phyloP scores from a whole-genome alignment of 2,113 vertebrate genomes.

The Spea bombifrons region DNA sequence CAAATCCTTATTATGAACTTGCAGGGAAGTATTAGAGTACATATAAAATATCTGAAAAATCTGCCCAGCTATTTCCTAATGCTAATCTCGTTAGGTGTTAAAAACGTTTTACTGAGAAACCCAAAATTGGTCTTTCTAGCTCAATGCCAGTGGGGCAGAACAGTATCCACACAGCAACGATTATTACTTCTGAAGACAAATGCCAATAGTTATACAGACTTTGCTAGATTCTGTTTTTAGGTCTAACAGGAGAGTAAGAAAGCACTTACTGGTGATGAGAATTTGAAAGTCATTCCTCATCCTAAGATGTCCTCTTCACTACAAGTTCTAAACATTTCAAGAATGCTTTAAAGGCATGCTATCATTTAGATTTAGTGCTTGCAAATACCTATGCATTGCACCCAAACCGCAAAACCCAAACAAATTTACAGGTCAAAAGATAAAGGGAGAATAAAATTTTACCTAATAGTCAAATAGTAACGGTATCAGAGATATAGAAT shows the following conservation, averaged over 20 bases:
- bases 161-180: constrained; percentile 9
- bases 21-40: background rate
- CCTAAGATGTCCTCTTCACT: background rate
- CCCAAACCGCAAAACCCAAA: too few species aligned
- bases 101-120: constrained; percentile 26
- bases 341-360: too few species aligned
- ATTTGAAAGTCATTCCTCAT: background rate
- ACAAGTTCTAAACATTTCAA: too few species aligned
- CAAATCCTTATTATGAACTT: too few species aligned
- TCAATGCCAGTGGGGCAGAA: constrained; percentile 8
- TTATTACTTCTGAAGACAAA: constrained; percentile 27
- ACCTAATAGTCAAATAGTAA: too few species aligned
- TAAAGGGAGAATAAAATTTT: too few species aligned
- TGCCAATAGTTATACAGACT: background rate
- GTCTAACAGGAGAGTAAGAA: background rate
- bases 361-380: too few species aligned
- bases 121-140: constrained; percentile 13
- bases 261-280: background rate
- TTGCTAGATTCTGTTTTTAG: background rate
- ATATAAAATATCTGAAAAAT: background rate
- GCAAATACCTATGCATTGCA: too few species aligned
- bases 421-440: too few species aligned
- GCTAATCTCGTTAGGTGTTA: constrained; percentile 36
- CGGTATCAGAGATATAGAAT: too few species aligned
- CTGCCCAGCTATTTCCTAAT: constrained; percentile 15